Conservation (phyloP, 2,888 invertebrate species). For the Eilema depressum region DNA sequence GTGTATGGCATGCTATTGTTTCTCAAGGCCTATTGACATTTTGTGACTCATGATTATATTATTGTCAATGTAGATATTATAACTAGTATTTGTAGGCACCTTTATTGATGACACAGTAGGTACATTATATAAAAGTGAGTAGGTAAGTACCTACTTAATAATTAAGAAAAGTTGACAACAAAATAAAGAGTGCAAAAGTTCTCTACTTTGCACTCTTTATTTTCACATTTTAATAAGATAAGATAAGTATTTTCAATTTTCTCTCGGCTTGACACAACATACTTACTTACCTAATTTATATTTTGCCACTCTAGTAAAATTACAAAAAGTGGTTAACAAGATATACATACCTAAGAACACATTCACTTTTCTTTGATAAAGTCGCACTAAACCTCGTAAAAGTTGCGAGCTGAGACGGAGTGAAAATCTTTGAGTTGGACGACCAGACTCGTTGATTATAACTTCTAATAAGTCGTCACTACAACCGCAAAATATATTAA, state of each 20-base stretch:
- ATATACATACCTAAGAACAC: constrained; percentile 65
- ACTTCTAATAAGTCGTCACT: constrained; percentile 76
- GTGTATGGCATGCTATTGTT: background rate
- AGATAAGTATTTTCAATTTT: too few relatives aligned
- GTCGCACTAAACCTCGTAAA: constrained; percentile 72
- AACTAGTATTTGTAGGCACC: background rate
- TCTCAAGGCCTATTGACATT: background rate
- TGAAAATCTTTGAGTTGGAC: constrained; percentile 73
- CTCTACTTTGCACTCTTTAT: too few relatives aligned
- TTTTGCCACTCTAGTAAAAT: background rate
- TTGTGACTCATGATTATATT: too few relatives aligned
- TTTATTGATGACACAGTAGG: background rate
- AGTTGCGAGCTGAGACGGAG: constrained; percentile 79
- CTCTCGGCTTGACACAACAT: too few relatives aligned
- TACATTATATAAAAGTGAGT: background rate
- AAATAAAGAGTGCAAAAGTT: too few relatives aligned
- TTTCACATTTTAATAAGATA: too few relatives aligned
- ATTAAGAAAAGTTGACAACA: background rate
- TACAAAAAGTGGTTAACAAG: background rate
- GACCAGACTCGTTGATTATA: constrained; percentile 75
- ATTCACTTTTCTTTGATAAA: constrained; percentile 75
- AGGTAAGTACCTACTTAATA: background rate
- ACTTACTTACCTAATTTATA: too few relatives aligned
- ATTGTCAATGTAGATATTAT: background rate
- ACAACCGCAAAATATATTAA: constrained; percentile 24